A percentile compares a stretch with the other conserved stretches of the same genome.
These are phyloP conservation scores for Parazoanthus swiftii DNA, from an alignment of 92 coral and sea anemone genomes.

Conservation along the genomic window DNA sequence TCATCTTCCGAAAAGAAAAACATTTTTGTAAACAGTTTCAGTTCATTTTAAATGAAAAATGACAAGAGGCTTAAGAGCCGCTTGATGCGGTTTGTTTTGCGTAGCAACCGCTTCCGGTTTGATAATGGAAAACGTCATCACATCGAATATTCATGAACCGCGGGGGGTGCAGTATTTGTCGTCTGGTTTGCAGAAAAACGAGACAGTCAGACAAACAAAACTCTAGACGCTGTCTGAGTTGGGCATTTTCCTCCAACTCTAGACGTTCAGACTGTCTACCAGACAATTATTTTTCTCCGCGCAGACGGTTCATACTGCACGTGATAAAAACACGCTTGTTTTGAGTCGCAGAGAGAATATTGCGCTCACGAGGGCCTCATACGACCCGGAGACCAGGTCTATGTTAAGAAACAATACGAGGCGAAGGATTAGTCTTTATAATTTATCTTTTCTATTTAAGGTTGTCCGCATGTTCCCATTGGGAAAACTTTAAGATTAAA, in stretches of 20 bases:
- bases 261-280: conserved; percentile 49
- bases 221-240: conserved; percentile 48
- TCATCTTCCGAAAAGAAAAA: not conserved
- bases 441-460: conserved; percentile 25
- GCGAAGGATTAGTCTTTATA: not conserved
- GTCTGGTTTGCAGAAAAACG: conserved; percentile 48
- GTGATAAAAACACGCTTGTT: conserved; percentile 34
- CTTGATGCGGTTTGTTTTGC: conserved; percentile 6
- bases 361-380: conserved; percentile 6
- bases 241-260: conserved; percentile 31
- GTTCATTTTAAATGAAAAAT: not conserved
- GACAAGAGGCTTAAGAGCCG: not conserved
- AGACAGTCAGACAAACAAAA: conserved; percentile 49
- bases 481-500: not conserved
- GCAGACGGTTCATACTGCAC: conserved; percentile 17
- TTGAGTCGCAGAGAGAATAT: conserved; percentile 13
- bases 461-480: not conserved
- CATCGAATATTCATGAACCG: conserved; percentile 36
- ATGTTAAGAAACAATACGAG: conserved; percentile 3
- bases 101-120: conserved; percentile 12
- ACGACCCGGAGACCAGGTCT: not conserved
- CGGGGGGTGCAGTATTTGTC: conserved; percentile 40
- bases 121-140: conserved; percentile 12
- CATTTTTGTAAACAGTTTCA: not conserved
- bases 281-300: conserved; percentile 38